Evolutionary conservation across 2,888 invertebrate species (phyloP), one percentile per base, ranked within the genome.

Genomic region (Zaprionus bogoriensis): DNA sequence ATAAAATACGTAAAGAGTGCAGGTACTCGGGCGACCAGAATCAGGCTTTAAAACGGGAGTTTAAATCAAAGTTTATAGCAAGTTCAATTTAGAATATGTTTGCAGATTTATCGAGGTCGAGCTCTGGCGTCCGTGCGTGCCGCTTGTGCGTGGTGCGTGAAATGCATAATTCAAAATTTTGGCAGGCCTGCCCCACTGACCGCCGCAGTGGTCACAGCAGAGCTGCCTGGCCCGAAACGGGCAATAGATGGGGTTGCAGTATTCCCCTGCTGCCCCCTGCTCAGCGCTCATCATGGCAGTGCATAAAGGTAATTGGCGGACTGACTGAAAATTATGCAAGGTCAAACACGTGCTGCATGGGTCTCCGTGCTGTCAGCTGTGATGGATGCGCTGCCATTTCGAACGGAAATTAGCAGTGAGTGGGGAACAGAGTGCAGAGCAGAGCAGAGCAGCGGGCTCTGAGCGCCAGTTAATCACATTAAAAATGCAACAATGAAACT

Each of bases 371-470:
- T 4, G 22, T 23, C 17, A 59, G 54, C 23, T 41, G 19, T 7
- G 48, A 51, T 39, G 61, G 59, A 60, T 70, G 59, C 28, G 41
- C 52, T 28, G 50, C 51, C 57, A 66, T 59, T 59, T 66, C 44
- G 32, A 46, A 30, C 42, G 68, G 62, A 78, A 74, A 78, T 82
- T 46, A 59, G 44, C 71, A n/a, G n/a, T n/a, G n/a, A n/a, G 54
- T 27, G 32, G 42, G 32, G 32, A 7, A 32, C 7, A 14, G 3
- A 25, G n/a, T 19, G 20, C 6, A 38, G 7, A 9, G 7, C n/a
- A 3, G n/a, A 9, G 32, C 30, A 25, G 28, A n/a, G 12, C 7
- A 2, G 32, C 6, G 5, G 9, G 2, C 36, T 30, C 7, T 7
- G 3, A 4, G 27, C 19, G 14, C 6, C 19, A 28, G 50, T 53